Base-by-base conservation (phyloP, 2,797 vertebrate species). In the Gadopsis marmoratus region DNA sequence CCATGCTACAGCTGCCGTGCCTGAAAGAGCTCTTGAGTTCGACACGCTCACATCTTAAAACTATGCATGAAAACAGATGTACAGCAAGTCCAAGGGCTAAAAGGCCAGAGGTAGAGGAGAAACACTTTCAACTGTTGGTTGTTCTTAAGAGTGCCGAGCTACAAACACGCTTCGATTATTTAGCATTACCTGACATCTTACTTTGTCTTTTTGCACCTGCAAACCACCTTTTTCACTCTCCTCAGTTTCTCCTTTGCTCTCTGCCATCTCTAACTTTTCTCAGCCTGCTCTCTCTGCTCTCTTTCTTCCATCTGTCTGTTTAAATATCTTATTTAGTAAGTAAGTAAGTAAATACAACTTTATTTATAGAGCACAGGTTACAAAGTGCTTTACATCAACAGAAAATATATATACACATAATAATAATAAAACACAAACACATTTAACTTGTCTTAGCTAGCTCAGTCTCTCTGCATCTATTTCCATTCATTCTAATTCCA, bases 91-190 rank as follows among this genome's bases (percentile, higher is more conserved):
- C 61, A 54, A 31, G 29, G 39, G 29, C 76, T 60, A 55, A 61
- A 61, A 69, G 63, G 71, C 21, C 3, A 63, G 43, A 66, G 19
- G 56, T 45, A 37, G 59, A 76, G 55, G 17, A 56, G 55, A 60
- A 69, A 72, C 70, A 65, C 69, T 73, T 62, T 76, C 58, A 63
- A 68, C 67, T 67, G 72, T 12, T 58, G 51, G 54, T 58, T 74
- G 65, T 74, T 74, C 45, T 59, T 64, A 14, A 54, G 37, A 39
- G 70, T 48, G 19, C 51, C 5, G 19, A 39, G 62, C 66, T 48
- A 47, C 61, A 71, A 62, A 55, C 33, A 73, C 68, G 39, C 59
- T 76, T 81, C 59, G 26, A 76, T 76, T 72, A 82, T 82, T 82
- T 58, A 67, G 63, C 48, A 47, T 37, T 19, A 68, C 54, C 19